Evolutionary conservation across 2,888 invertebrate species (phyloP).

Genomic region (Arge pagana): DNA sequence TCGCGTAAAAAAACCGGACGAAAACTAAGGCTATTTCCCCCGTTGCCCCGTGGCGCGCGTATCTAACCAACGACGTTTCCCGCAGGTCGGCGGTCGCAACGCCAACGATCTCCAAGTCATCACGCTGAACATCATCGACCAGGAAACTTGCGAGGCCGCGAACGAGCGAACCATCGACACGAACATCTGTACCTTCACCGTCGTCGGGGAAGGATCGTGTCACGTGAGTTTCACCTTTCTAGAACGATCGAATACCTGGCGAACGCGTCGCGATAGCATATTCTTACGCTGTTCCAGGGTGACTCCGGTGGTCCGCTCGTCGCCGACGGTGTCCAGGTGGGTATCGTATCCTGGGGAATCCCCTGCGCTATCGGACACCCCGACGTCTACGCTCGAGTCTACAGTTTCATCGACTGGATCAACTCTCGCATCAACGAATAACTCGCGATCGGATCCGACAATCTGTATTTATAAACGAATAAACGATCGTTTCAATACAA

Average conservation of each 20-base stretch:
- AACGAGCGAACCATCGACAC: not conserved
- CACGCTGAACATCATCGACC: not conserved
- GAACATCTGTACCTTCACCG: conserved; percentile 8
- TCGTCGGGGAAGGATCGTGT: not conserved
- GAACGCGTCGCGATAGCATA: no score
- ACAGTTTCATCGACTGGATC: conserved; percentile 41
- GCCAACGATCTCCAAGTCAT: conserved; percentile 2
- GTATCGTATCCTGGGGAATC: conserved; percentile 48
- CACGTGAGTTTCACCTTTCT: not conserved
- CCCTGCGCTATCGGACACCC: conserved; percentile 44
- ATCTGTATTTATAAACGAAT: no score
- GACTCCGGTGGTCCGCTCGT: conserved; percentile 13
- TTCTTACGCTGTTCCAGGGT: no score
- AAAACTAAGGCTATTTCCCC: no score
- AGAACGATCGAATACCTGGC: no score
- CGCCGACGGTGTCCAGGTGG: conserved; percentile 30
- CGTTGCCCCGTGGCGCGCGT: no score
- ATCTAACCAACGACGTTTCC: no score
- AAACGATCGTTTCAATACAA: no score
- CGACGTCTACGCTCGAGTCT: conserved; percentile 44
- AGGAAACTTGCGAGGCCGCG: not conserved
- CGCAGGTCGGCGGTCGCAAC: no score
- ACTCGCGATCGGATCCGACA: no score
- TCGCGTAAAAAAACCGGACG: no score
- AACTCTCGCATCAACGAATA: conserved; percentile 19